Conservation (phyloP, 2,888 invertebrate genomes). For the Andricus quercusramuli region DNA sequence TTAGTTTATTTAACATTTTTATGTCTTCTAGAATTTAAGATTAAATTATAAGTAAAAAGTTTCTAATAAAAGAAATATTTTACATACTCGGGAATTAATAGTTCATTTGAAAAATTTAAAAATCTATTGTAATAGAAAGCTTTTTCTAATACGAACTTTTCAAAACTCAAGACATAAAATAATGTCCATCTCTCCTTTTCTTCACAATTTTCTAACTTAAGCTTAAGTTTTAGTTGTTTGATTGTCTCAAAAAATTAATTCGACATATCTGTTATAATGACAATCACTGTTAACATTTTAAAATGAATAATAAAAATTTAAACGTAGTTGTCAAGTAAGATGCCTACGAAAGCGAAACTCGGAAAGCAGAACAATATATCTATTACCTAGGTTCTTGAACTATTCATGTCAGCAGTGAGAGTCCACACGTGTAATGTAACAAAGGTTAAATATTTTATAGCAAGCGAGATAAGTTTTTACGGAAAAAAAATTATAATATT, state of each 20-base stretch:
- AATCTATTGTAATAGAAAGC: no score
- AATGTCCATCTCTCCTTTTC: no score
- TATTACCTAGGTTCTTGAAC: not conserved
- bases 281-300: conserved; percentile 41
- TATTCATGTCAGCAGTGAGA: not conserved
- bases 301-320: not conserved
- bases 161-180: no score
- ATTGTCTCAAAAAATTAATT: no score
- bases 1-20: not conserved
- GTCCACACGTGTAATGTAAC: not conserved
- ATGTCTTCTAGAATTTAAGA: not conserved
- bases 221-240: no score
- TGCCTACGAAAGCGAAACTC: not conserved
- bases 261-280: not conserved
- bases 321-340: not conserved
- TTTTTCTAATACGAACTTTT: no score
- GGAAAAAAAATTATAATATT: not conserved
- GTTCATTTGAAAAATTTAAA: not conserved
- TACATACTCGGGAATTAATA: not conserved
- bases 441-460: not conserved
- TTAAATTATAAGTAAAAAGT: no score
- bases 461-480: not conserved
- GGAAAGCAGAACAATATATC: not conserved
- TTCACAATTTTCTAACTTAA: no score
- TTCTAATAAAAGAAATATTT: not conserved